Evolutionary conservation across 2,113 vertebrate species (phyloP), one percentile per base, ranked within the genome.

Genomic region (Coreoperca whiteheadi): DNA sequence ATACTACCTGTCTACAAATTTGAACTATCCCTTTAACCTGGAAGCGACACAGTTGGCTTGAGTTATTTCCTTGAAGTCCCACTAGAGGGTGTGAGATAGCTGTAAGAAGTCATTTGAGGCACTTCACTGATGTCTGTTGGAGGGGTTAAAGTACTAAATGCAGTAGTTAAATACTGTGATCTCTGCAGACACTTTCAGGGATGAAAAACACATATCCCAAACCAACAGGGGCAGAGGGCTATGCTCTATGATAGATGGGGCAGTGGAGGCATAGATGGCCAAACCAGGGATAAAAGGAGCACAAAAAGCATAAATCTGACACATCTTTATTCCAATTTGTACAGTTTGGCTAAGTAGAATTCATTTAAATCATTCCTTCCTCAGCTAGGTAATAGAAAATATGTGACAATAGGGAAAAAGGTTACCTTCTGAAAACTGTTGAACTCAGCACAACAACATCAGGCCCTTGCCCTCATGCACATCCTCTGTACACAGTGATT

Each of bases 81-180:
- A 89, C 80, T 72, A 88, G 92, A 86, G 86, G 90, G 88, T 12
- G 84, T 0, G 30, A 83, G 70, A 87, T 25, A 77, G 66, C 78
- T 83, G 50, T 50, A n/a, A 46, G 67, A 86, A 46, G 34, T 65
- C 16, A 54, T 67, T 48, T 25, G 48, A 85, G 70, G 37, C 21
- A 32, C 54, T 67, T 30, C 8, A 54, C n/a, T 11, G 16, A 41
- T n/a, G 50, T 37, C 32, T 66, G 25, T 16, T 56, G 21, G 34
- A 65, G 77, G 57, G 46, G 21, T 41, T 60, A 46, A 73, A 61
- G 70, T 20, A 63, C 81, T 74, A 64, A 59, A 75, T 32, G 68
- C 46, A 84, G 32, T 6, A 60, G 34, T 79, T 53, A 73, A 34
- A 65, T 50, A 60, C 61, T 50, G 50, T 74, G 41, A 67, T 87